A percentile compares a stretch with the other conserved stretches of the same genome.
Conservation (phyloP, 2,888 invertebrate genomes). For the Tricholauxania praeusta region DNA sequence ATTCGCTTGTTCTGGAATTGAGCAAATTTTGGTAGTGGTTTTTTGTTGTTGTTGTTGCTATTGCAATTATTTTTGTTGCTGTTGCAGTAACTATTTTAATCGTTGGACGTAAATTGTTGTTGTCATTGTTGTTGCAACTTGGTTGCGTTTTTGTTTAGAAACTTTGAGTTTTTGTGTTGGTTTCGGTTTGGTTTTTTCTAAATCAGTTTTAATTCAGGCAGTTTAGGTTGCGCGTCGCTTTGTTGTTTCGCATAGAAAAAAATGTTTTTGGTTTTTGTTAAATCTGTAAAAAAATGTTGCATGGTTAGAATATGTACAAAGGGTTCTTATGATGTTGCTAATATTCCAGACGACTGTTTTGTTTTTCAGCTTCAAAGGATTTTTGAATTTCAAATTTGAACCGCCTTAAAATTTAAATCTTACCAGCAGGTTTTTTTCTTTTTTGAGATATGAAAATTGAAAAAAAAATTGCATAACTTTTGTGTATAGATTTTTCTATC, state of each 20-base stretch:
- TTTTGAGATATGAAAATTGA: no score
- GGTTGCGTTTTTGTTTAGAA: constrained; percentile 40
- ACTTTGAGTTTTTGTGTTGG: constrained; percentile 4
- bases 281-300: constrained; percentile 6
- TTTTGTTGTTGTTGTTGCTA: constrained; percentile 22
- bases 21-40: constrained; percentile 24
- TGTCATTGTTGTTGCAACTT: constrained; percentile 44
- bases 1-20: constrained; percentile 23
- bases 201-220: constrained; percentile 28
- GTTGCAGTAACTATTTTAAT: constrained; percentile 24
- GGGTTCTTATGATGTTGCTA: not conserved
- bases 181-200: not conserved
- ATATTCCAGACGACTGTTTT: not conserved
- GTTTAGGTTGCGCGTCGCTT: constrained; percentile 26
- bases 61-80: constrained; percentile 25
- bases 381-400: no score
- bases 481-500: no score
- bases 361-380: not conserved
- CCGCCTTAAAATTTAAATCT: no score
- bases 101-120: constrained; percentile 29
- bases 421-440: no score
- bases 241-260: not conserved
- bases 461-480: no score
- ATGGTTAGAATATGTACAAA: not conserved
- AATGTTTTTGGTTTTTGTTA: not conserved